A percentile compares a stretch with the other conserved stretches of the same genome.
Evolutionary conservation across 2,888 invertebrate genomes (phyloP).

Genomic region (Oscheius sp.): DNA sequence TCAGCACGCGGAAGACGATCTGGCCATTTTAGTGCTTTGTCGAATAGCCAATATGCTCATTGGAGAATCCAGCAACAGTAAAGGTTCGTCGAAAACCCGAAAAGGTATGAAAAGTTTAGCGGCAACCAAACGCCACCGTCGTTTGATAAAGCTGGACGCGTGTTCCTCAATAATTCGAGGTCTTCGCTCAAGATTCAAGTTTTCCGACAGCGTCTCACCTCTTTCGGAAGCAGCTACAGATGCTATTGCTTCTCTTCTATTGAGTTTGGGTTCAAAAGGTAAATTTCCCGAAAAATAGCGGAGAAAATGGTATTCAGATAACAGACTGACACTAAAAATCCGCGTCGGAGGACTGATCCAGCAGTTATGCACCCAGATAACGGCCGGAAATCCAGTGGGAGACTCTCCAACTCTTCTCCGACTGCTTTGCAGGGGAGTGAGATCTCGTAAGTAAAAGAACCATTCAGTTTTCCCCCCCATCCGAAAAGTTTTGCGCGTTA

Average conservation of each 20-base stretch:
- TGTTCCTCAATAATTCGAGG: slow-evolving; percentile 48
- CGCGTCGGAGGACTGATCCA: slow-evolving; percentile 61
- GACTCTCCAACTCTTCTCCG: slow-evolving; percentile 19
- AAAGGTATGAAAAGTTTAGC: slow-evolving; percentile 4
- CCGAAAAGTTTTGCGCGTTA: too few relatives aligned
- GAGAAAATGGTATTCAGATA: slow-evolving; percentile 46
- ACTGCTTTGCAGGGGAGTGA: slow-evolving; percentile 33
- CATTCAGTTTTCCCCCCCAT: background rate
- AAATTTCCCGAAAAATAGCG: too few relatives aligned
- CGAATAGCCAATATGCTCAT: slow-evolving; percentile 16
- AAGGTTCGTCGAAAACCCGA: slow-evolving; percentile 1
- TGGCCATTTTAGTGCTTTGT: slow-evolving; percentile 23
- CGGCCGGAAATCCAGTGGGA: background rate
- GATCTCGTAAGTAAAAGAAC: slow-evolving; percentile 31
- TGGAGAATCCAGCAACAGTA: slow-evolving; percentile 8
- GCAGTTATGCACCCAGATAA: slow-evolving; percentile 31
- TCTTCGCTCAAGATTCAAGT: slow-evolving; percentile 38
- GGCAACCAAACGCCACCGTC: slow-evolving; percentile 45
- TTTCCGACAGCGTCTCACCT: background rate
- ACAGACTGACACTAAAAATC: slow-evolving; percentile 60
- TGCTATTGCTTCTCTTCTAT: slow-evolving; percentile 17
- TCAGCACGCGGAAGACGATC: slow-evolving; percentile 26
- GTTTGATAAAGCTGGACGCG: slow-evolving; percentile 54
- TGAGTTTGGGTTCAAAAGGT: slow-evolving; percentile 41
- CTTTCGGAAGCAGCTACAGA: slow-evolving; percentile 22